Percentiles rank a stretch among this genome's conserved stretches.
These are phyloP conservation scores for Bucco capensis DNA, from an alignment of 2,113 vertebrate species.

Conservation along the genomic window DNA sequence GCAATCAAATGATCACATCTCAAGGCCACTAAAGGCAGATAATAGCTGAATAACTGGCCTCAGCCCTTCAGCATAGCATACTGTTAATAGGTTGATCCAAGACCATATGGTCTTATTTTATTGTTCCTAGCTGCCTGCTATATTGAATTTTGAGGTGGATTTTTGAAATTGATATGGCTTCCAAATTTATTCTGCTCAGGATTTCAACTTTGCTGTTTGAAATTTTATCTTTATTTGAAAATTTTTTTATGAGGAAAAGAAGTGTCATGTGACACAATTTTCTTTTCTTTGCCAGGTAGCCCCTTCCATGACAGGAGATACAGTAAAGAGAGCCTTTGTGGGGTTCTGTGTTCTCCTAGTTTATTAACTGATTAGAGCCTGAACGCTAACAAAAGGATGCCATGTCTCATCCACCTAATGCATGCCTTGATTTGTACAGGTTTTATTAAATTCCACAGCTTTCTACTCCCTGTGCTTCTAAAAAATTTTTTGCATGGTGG, in stretches of 20 bases:
- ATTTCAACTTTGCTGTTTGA: slow-evolving; percentile 3
- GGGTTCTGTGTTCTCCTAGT: not conserved
- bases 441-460: not conserved
- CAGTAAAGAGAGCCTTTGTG: not conserved
- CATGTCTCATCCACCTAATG: not conserved
- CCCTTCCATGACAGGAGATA: not conserved
- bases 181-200: not conserved
- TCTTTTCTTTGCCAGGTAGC: not conserved
- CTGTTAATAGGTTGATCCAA: not conserved
- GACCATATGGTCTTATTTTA: slow-evolving; percentile 51
- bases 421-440: not conserved
- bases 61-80: not conserved
- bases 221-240: slow-evolving; percentile 31
- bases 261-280: not conserved
- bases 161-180: slow-evolving; percentile 44
- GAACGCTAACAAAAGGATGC: not conserved
- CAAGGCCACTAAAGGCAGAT: not conserved
- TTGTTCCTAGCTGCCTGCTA: slow-evolving; percentile 14
- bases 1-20: not conserved
- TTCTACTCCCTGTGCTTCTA: not conserved
- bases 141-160: slow-evolving; percentile 37
- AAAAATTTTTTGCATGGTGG: not conserved
- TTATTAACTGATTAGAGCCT: not conserved
- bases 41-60: not conserved
- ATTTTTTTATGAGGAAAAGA: not conserved